phyloP scores from a whole-genome alignment of 2,888 invertebrate genomes.

The Agrochola litura region DNA sequence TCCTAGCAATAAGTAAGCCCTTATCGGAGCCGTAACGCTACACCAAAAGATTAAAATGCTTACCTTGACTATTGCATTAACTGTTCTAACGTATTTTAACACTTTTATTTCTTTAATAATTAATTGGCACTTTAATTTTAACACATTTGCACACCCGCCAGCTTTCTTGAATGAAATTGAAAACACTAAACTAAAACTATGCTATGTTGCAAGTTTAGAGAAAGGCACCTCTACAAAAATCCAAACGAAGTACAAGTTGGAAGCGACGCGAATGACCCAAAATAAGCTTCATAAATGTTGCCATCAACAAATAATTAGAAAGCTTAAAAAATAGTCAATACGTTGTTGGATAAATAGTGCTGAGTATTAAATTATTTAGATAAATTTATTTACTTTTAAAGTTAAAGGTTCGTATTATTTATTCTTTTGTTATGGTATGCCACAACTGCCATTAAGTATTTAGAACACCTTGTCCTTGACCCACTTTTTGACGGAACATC shows the following conservation, averaged over 20 bases:
- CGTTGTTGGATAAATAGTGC: slow-evolving; percentile 1
- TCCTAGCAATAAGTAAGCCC: slow-evolving; percentile 86
- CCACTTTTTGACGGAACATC: slow-evolving; percentile 74
- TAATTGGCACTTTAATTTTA: slow-evolving; percentile 79
- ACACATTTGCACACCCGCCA: slow-evolving; percentile 90
- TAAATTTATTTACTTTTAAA: background rate
- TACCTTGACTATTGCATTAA: slow-evolving; percentile 89
- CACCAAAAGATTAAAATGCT: slow-evolving; percentile 78
- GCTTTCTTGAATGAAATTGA: slow-evolving; percentile 88
- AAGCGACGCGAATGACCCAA: slow-evolving; percentile 90
- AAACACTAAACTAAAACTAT: slow-evolving; percentile 89
- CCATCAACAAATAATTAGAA: slow-evolving; percentile 79
- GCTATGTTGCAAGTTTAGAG: slow-evolving; percentile 90
- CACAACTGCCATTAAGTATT: slow-evolving; percentile 46
- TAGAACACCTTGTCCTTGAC: slow-evolving; percentile 81
- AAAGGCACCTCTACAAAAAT: slow-evolving; percentile 90
- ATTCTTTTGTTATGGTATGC: slow-evolving; percentile 34
- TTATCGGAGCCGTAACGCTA: slow-evolving; percentile 77
- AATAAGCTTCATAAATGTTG: slow-evolving; percentile 89
- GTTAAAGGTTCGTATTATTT: background rate
- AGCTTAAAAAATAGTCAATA: slow-evolving; percentile 76
- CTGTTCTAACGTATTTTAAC: slow-evolving; percentile 78
- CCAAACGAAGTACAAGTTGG: slow-evolving; percentile 88
- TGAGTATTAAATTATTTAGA: background rate
- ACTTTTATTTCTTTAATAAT: slow-evolving; percentile 76